Percentiles rank a stretch among this genome's conserved stretches.
These are phyloP conservation scores for Crotalus viridis DNA, from an alignment of 2,113 vertebrate species.

Conservation along the genomic window DNA sequence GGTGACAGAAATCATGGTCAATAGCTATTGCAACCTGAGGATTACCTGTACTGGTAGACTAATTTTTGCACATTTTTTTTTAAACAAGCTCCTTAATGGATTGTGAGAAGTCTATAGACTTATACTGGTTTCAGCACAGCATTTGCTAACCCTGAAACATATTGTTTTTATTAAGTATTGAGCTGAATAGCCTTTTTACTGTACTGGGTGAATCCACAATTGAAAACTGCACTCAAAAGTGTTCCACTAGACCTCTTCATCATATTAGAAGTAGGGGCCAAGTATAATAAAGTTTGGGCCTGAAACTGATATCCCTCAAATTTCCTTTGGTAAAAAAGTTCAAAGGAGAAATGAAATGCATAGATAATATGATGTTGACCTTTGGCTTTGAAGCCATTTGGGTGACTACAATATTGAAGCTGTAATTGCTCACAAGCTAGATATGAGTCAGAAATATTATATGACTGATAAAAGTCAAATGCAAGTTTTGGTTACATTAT, in stretches of 20 bases:
- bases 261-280: not conserved
- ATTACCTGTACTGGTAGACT: not conserved
- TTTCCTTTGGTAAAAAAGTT: not conserved
- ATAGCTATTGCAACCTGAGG: not conserved
- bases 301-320: not conserved
- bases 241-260: not conserved
- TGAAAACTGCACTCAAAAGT: not conserved
- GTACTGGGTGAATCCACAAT: not conserved
- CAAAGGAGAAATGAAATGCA: not conserved
- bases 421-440: not conserved
- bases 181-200: not conserved
- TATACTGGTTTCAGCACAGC: not conserved
- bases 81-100: not conserved
- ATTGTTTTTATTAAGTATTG: not conserved
- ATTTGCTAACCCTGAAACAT: not conserved
- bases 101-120: not conserved
- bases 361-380: not conserved
- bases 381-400: not conserved
- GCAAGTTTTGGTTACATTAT: not conserved
- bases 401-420: not conserved
- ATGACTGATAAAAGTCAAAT: not conserved
- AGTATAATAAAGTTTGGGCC: not conserved
- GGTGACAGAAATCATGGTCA: not conserved
- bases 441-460: too few species aligned
- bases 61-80: not conserved